Conservation (phyloP, 2,113 vertebrate species). For the Cichladusa arquata region DNA sequence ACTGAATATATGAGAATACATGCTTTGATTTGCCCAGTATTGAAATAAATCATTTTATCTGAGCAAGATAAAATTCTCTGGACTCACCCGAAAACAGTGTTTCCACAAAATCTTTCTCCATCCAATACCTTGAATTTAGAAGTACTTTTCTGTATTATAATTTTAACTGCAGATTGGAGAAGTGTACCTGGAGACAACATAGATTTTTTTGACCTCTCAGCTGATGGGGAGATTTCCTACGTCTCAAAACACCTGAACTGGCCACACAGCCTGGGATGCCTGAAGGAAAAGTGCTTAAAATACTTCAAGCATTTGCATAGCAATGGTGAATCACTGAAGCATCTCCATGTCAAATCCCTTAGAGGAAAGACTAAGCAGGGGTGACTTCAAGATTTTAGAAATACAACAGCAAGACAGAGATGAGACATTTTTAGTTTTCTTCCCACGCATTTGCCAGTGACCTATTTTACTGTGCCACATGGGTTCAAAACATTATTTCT, state of each 20-base stretch:
- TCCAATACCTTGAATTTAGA: neutral
- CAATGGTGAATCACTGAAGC: neutral
- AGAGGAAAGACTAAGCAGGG: neutral
- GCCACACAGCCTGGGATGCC: neutral
- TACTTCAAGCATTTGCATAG: neutral
- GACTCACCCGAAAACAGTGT: neutral
- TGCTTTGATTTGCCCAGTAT: neutral
- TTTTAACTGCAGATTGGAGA: neutral
- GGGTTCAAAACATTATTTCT: neutral
- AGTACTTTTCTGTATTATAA: neutral
- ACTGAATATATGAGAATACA: accelerated
- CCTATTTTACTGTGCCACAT: neutral
- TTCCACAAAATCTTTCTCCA: neutral
- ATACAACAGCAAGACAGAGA: neutral
- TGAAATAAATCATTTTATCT: neutral
- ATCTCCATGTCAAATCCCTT: neutral
- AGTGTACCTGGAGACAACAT: neutral
- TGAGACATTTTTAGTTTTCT: neutral
- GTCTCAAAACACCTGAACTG: neutral
- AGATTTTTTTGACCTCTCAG: neutral
- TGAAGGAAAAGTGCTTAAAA: neutral
- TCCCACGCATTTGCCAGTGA: neutral
- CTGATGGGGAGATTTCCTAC: neutral
- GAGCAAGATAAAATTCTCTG: neutral
- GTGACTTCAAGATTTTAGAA: neutral